Base-by-base conservation (phyloP, 2,888 invertebrate genomes). In the Craniophora ligustri region DNA sequence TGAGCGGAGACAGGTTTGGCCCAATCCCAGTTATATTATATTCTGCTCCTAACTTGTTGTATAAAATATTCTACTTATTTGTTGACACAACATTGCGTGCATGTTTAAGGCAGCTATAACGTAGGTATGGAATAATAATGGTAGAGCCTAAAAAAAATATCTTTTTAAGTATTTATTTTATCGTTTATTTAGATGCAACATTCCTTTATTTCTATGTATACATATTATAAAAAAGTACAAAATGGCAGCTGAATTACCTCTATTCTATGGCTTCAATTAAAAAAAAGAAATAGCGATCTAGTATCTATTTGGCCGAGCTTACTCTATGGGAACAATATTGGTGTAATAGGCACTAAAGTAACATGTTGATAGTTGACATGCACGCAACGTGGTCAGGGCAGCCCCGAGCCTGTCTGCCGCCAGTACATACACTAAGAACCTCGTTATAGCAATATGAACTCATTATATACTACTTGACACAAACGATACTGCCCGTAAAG, bases 241-340 rank as follows among this genome's bases (percentile, higher is more conserved):
- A 84, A 88, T 75, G 91, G 92, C 92, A 92, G 92, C 92, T 92
- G 82, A 77, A 79, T 62, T 73, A 73, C 64, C 73, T 79, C 73
- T 76, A 79, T 76, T 75, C 41, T 78, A 76, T 77, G 75, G 79
- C 77, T 81, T 76, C 67, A 74, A 79, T 69, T 64, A 67, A 75
- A 78, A 75, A 78, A 72, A 77, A 65, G 69, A 65, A 75, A 76
- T 69, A 75, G 64, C 63, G 61, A 61, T 40, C 54, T 73, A 68
- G 63, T 70, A 69, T 72, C 56, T 72, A 78, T 88, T 91, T 84
- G 86, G 89, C 86, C 85, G 92, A 91, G 92, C 92, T 92, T 92
- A 92, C 81, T 86, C 78, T 84, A 84, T 85, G 92, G 92, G 92
- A 92, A 89, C 92, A 92, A 92, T 89, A 86, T 87, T 88, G 87